phyloP scores from a whole-genome alignment of 2,797 vertebrate species.

The Pampus argenteus region DNA sequence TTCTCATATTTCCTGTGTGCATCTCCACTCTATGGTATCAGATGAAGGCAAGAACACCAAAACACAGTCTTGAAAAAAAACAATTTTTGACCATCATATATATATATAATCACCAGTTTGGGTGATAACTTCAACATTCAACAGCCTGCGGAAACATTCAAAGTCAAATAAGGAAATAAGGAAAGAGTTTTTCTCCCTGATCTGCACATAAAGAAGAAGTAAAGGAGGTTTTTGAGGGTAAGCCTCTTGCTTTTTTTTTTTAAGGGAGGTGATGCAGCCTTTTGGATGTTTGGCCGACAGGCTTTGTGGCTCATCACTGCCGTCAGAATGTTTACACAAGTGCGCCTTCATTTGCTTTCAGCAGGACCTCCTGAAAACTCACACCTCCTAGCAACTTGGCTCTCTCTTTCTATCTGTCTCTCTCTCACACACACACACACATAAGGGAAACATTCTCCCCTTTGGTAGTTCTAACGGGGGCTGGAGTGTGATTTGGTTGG shows the following conservation, averaged over 20 bases:
- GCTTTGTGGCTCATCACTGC: constrained; percentile 69
- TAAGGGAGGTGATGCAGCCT: constrained; percentile 50
- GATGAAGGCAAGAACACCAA: not conserved
- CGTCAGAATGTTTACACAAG: constrained; percentile 81
- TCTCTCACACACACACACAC: constrained; percentile 38
- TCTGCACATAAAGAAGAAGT: constrained; percentile 42
- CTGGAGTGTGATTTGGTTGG: constrained; percentile 73
- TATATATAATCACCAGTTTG: not conserved
- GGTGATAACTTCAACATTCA: not conserved
- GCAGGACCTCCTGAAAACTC: constrained; percentile 79
- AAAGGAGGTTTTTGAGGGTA: constrained; percentile 17
- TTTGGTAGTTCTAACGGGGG: constrained; percentile 67
- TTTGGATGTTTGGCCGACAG: constrained; percentile 61
- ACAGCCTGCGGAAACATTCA: not conserved
- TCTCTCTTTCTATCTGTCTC: constrained; percentile 14
- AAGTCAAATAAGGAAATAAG: constrained; percentile 17
- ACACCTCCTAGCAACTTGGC: constrained; percentile 75
- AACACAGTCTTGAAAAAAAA: constrained; percentile 12
- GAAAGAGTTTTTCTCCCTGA: constrained; percentile 18
- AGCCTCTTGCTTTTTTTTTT: constrained; percentile 36
- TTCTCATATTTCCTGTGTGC: constrained; percentile 17
- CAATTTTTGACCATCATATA: constrained; percentile 1
- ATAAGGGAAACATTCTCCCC: constrained; percentile 71
- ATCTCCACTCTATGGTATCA: constrained; percentile 12
- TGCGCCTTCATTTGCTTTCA: constrained; percentile 85